Evolutionary conservation across 2,888 invertebrate genomes (phyloP), one percentile per base, ranked within the genome.

Genomic region (Pristionchus maxplancki): DNA sequence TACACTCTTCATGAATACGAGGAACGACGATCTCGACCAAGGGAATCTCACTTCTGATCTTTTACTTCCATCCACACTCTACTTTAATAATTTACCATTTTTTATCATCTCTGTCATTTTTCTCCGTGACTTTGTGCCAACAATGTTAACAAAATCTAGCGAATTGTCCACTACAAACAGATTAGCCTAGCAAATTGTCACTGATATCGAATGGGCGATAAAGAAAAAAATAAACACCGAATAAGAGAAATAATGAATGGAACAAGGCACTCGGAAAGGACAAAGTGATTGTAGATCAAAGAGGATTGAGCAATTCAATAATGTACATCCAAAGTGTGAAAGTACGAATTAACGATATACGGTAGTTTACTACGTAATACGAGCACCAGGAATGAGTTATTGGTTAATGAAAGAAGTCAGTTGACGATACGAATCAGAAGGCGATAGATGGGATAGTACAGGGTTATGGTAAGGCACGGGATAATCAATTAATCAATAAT

Each of bases 11-110:
- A 86, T 28, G 86, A 84, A 62, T 62, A 84, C 15, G 53, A 84
- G 13, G 84, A 86, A 37, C 62, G 86, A 48, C 34, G 48, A 31
- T 17, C 64, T 17, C 37, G 86, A 48, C 86, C 86, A 34, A 64
- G 86, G 67, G 86, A 86, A 86, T 86, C 86, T 17, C 86, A 86
- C 17, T 86, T 86, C 67, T 86, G 67, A 86, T 58, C 81, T 50
- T 8, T 24, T 6, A 37, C 28, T 28, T 31, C 28, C 17, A 24
- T 37, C 11, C 37, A 58, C 58, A 34, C 15, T 81, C 28, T 24
- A 20, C 62, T 37, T 15, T 37, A 17, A 37, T 62, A 50, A 31
- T 31, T n/a, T 50, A 17, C 17, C 40, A 82, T 4, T 20, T 37
- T 71, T 74, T 74, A 74, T 74, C 74, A 24, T 74, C 74, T 40